Base-by-base conservation (phyloP, 2,797 vertebrate species). In the Falco rusticolus region DNA sequence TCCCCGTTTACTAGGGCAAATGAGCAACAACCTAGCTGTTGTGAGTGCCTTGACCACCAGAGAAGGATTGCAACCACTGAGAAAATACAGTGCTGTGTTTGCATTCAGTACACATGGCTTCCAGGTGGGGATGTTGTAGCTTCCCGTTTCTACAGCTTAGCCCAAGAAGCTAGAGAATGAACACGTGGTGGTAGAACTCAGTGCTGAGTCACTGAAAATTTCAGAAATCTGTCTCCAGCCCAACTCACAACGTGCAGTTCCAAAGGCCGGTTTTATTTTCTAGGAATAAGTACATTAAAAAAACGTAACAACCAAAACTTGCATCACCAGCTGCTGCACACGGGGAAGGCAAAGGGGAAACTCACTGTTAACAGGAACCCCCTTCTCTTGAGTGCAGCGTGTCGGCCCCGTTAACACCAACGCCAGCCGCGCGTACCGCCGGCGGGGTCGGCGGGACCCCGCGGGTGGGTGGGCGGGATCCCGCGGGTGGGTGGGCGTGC, bases 301-400 rank as follows among this genome's bases (percentile, higher is more conserved):
- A n/a, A 12, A 12, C 17, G 12, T 25, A 22, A 26, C 34, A 34
- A n/a, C 5, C 14, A 22, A 34, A 69, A n/a, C 7, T 21, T 54
- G 20, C 18, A 19, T 22, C 25, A 16, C 21, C 21, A 33, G 34
- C 39, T 43, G 13, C 14, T 10, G 18, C 9, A 6, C 6, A 6
- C 0, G 14, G 37, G 72, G 53, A 45, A 15, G 11, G 9, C 5
- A 5, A 0, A 4, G 0, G 17, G 19, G 33, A 63, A 57, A 25
- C 16, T 5, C 9, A 1, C 24, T 50, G 31, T 50, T 6, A 6
- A 28, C 5, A 12, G 1, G 22, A 47, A 11, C 8, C 13, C 25
- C 31, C 1, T 5, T 8, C 31, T 37, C 26, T 13, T 21, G 13
- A 14, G 50, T 3, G 33, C 9, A 3, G 6, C 26, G 29, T 3